Conservation (phyloP, 2,113 vertebrate genomes). For the Onychorhynchus coronatus region DNA sequence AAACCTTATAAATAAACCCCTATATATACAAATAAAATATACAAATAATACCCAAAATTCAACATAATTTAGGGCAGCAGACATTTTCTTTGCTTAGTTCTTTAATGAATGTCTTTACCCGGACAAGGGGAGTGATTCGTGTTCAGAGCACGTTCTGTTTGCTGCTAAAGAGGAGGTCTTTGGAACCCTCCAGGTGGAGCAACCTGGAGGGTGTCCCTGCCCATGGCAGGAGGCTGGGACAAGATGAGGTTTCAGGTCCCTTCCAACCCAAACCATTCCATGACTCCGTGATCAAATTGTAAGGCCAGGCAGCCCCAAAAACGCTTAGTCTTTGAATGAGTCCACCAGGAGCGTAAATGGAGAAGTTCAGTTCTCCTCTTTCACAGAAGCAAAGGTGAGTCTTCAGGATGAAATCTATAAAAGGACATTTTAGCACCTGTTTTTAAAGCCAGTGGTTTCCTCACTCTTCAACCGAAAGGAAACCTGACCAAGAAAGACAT, state of each 20-base stretch:
- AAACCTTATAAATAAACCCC: not conserved
- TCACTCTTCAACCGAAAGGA: not conserved
- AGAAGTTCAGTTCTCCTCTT: not conserved
- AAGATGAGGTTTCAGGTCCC: not conserved
- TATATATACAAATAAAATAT: no score
- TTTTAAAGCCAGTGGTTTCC: not conserved
- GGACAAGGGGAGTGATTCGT: accelerated
- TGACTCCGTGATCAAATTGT: not conserved
- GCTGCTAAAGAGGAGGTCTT: not conserved
- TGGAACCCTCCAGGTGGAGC: not conserved
- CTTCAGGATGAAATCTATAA: not conserved
- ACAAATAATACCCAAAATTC: not conserved
- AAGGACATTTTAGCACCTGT: not conserved
- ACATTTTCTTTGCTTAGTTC: not conserved
- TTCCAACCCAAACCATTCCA: not conserved
- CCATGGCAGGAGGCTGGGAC: not conserved
- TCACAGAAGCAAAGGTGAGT: not conserved
- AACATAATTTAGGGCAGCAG: not conserved
- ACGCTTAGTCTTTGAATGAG: not conserved
- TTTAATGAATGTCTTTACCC: not conserved
- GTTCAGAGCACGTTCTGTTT: not conserved
- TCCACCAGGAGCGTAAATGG: not conserved
- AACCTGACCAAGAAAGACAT: not conserved
- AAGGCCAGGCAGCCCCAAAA: not conserved
- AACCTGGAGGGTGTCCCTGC: not conserved